Evolutionary conservation across 2,888 invertebrate species (phyloP).

Genomic region (Rhingia rostrata): DNA sequence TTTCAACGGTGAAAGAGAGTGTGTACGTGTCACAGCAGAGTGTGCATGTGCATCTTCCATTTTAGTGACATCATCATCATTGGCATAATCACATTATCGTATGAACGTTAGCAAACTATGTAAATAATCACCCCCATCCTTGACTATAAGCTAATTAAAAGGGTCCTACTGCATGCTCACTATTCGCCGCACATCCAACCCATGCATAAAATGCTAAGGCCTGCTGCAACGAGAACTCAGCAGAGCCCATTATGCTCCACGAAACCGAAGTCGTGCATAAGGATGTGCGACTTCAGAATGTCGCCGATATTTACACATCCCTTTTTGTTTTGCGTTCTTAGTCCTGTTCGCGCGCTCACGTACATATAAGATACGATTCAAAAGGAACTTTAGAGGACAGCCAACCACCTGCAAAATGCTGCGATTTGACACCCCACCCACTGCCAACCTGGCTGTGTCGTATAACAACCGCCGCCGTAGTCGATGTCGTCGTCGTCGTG

Average conservation of each 20-base stretch:
- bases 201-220: conserved; percentile 41
- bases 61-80: conserved; percentile 31
- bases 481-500: background rate
- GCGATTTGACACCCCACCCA: conserved; percentile 43
- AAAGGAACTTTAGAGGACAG: conserved; percentile 65
- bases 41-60: conserved; percentile 41
- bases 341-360: conserved; percentile 36
- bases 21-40: conserved; percentile 12
- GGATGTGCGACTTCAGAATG: conserved; percentile 68
- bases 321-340: conserved; percentile 61
- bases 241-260: conserved; percentile 47
- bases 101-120: conserved; percentile 60
- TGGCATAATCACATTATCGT: conserved; percentile 62
- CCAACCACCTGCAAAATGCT: conserved; percentile 66
- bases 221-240: conserved; percentile 48
- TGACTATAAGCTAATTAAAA: conserved; percentile 65
- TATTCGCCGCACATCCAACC: conserved; percentile 2
- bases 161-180: conserved; percentile 33
- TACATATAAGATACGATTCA: conserved; percentile 14
- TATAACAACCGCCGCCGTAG: background rate
- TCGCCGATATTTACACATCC: conserved; percentile 71
- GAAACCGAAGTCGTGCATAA: conserved; percentile 57
- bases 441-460: conserved; percentile 4
- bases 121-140: conserved; percentile 59
- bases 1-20: conserved; percentile 3